phyloP scores from a whole-genome alignment of 2,888 invertebrate genomes.

The Ethmia dodecea region DNA sequence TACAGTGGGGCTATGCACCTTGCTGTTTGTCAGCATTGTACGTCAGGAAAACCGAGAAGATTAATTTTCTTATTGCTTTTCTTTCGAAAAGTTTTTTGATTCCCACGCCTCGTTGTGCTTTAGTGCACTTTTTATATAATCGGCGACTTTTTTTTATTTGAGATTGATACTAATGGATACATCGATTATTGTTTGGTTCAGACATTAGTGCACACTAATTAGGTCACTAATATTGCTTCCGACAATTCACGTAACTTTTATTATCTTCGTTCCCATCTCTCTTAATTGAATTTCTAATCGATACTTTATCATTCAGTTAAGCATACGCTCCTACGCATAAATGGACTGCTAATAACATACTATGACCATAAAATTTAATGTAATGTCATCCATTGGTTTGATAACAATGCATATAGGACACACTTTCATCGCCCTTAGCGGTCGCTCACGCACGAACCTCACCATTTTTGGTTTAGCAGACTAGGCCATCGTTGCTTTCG shows the following conservation, averaged over 20 bases:
- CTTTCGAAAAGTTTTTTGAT: slow-evolving; percentile 13
- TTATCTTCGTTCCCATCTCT: no score
- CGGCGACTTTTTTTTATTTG: no score
- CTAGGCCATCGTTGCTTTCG: neutral
- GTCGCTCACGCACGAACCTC: slow-evolving; percentile 23
- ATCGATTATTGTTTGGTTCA: no score
- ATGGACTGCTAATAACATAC: slow-evolving; percentile 16
- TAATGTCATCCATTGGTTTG: slow-evolving; percentile 23
- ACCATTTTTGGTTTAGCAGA: slow-evolving; percentile 25
- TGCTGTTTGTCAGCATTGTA: slow-evolving; percentile 3
- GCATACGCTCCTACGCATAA: slow-evolving; percentile 8
- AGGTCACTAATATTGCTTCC: no score
- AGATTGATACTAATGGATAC: no score
- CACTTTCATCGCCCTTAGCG: slow-evolving; percentile 34
- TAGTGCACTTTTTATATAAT: no score
- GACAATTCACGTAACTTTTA: no score
- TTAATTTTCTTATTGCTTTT: slow-evolving; percentile 9
- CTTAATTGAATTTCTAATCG: slow-evolving; percentile 2
- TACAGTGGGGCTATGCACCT: slow-evolving; percentile 7
- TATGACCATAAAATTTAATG: slow-evolving; percentile 19
- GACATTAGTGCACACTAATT: no score
- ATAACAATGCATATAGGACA: slow-evolving; percentile 38
- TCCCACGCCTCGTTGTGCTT: no score
- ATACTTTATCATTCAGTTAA: slow-evolving; percentile 8
- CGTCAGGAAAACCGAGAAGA: slow-evolving; percentile 7